Evolutionary conservation across 2,888 invertebrate species (phyloP).

Genomic region (Phania funesta): DNA sequence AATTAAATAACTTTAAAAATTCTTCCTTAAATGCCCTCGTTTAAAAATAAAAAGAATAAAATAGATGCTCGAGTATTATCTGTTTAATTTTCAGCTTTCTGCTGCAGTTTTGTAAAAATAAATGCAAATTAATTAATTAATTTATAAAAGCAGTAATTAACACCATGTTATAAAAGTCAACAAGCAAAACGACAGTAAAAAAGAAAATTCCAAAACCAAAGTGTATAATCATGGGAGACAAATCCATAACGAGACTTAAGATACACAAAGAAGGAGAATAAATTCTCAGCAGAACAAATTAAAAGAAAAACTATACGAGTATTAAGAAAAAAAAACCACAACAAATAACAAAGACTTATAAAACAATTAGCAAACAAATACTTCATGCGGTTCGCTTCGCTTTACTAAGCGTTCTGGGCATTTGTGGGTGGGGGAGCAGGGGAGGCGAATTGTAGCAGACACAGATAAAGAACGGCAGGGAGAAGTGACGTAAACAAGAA

Average conservation of each 20-base stretch:
- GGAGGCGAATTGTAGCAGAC: background rate
- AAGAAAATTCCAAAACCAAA: constrained; percentile 43
- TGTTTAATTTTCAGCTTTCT: background rate
- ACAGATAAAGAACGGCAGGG: background rate
- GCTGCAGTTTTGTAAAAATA: background rate
- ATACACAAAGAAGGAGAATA: constrained; percentile 29
- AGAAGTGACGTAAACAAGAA: constrained; percentile 30
- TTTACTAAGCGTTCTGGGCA: background rate
- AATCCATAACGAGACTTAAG: constrained; percentile 30
- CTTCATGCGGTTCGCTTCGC: constrained; percentile 45
- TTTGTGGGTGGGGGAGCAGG: background rate
- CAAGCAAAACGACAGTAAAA: constrained; percentile 40
- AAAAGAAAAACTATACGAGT: constrained; percentile 20
- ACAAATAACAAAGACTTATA: constrained; percentile 43
- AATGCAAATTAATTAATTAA: constrained; percentile 76
- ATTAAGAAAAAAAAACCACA: background rate
- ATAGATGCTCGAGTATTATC: background rate
- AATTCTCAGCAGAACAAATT: constrained; percentile 43
- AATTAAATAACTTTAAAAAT: background rate
- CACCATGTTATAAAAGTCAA: constrained; percentile 71
- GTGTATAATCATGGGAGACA: constrained; percentile 50
- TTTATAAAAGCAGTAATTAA: constrained; percentile 76
- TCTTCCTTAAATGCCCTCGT: background rate
- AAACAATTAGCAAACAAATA: constrained; percentile 63
- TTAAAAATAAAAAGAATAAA: background rate